Percentiles rank a stretch among this genome's conserved stretches.
phyloP scores from a whole-genome alignment of 1,140 invertebrate species.

The Drosophila elegans region DNA sequence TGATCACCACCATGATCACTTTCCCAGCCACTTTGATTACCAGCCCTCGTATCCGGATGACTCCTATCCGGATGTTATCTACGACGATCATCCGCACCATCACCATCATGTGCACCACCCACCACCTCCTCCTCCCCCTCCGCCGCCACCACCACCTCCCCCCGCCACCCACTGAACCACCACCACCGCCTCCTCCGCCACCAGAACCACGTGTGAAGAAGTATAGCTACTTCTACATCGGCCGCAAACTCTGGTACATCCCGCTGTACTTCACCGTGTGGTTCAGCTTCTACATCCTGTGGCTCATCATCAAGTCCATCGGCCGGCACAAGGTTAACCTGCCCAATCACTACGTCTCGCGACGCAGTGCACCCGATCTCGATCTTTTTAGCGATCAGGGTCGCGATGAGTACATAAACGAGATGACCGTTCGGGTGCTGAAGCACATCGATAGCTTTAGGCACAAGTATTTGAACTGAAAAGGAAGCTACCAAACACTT shows the following conservation, averaged over 20 bases:
- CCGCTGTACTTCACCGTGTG: conserved; percentile 93
- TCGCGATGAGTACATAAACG: conserved; percentile 71
- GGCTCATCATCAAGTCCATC: conserved; percentile 91
- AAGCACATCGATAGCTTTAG: conserved; percentile 81
- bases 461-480: conserved; percentile 75
- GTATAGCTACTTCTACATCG: conserved; percentile 93
- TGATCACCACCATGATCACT: conserved; percentile 62
- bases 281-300: conserved; percentile 92
- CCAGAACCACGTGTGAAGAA: conserved; percentile 89
- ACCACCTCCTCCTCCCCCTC: conserved; percentile 46
- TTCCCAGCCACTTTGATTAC: conserved; percentile 45
- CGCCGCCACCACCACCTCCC: conserved; percentile 84
- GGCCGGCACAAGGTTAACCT: conserved; percentile 89
- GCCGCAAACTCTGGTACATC: conserved; percentile 92
- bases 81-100: conserved; percentile 57
- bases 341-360: conserved; percentile 78
- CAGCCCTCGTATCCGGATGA: conserved; percentile 46
- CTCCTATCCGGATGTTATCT: conserved; percentile 72
- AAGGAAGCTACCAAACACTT: conserved; percentile 46
- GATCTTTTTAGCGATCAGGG: conserved; percentile 56
- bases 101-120: conserved; percentile 84
- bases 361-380: conserved; percentile 62
- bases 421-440: conserved; percentile 78
- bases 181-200: conserved; percentile 85
- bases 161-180: conserved; percentile 84